Evolutionary conservation across 2,797 vertebrate species (phyloP).

Genomic region (Arnoldichthys spilopterus): DNA sequence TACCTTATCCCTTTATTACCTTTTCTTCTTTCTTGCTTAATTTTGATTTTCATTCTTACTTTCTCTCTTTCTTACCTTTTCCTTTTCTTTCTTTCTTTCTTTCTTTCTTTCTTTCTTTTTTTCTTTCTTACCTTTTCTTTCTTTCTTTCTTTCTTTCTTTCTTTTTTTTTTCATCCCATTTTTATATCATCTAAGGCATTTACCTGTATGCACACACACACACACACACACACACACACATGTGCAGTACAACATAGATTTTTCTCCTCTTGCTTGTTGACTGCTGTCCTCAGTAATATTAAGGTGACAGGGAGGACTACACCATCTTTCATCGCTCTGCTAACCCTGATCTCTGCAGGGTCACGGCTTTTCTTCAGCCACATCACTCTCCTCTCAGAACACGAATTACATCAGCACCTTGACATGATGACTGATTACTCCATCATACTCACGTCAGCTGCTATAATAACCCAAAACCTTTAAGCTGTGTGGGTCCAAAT

Average conservation of each 20-base stretch:
- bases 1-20: background rate
- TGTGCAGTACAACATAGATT: background rate
- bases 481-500: background rate
- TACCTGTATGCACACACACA: background rate
- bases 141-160: background rate
- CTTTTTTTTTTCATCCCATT: background rate
- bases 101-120: background rate
- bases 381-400: conserved; percentile 11
- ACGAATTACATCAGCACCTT: conserved; percentile 32
- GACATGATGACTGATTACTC: background rate
- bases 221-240: background rate
- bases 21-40: background rate
- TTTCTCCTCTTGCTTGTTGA: background rate
- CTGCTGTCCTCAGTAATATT: conserved; percentile 22
- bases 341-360: background rate
- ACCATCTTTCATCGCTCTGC: conserved; percentile 4
- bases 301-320: conserved; percentile 5
- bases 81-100: background rate
- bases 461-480: background rate
- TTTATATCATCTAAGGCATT: no score
- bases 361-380: background rate
- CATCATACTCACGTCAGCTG: background rate
- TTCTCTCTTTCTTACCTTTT: background rate
- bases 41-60: background rate
- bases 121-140: background rate